phyloP scores from a whole-genome alignment of 2,888 invertebrate genomes.

The Neoitamus cyanurus region DNA sequence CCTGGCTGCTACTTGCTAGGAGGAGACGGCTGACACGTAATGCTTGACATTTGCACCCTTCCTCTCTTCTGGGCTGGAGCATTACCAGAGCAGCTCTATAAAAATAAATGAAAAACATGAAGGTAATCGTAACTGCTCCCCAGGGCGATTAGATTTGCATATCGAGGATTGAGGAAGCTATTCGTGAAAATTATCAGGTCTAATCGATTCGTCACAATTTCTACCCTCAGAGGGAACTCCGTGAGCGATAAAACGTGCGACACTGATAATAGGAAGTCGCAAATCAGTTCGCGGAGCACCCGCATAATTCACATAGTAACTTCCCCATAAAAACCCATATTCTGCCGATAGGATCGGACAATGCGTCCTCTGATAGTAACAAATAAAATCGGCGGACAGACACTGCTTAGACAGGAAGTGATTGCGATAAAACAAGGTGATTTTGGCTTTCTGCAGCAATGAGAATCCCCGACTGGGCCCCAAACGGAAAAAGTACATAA shows the following conservation, averaged over 20 bases:
- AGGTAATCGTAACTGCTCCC: neutral
- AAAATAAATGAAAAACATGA: neutral
- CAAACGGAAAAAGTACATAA: neutral
- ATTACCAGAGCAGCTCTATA: neutral
- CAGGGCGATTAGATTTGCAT: neutral
- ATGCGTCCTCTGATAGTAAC: neutral
- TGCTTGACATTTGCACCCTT: neutral
- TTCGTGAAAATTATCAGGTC: neutral
- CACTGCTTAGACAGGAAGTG: neutral
- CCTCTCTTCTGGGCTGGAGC: neutral
- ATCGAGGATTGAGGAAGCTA: neutral
- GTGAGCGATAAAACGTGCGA: neutral
- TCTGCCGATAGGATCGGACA: neutral
- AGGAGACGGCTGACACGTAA: neutral
- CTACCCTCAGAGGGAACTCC: neutral
- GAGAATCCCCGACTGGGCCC: neutral
- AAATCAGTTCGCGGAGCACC: no score
- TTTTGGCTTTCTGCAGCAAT: neutral
- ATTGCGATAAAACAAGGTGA: neutral
- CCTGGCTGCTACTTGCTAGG: neutral
- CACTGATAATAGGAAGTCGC: neutral
- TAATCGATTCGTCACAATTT: neutral
- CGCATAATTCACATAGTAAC: neutral
- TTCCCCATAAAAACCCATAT: neutral
- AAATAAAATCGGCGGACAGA: neutral